A percentile compares a stretch with the other conserved stretches of the same genome.
These are phyloP conservation scores for Magallana ariakensis DNA, from an alignment of 1,140 invertebrate species.

Conservation along the genomic window DNA sequence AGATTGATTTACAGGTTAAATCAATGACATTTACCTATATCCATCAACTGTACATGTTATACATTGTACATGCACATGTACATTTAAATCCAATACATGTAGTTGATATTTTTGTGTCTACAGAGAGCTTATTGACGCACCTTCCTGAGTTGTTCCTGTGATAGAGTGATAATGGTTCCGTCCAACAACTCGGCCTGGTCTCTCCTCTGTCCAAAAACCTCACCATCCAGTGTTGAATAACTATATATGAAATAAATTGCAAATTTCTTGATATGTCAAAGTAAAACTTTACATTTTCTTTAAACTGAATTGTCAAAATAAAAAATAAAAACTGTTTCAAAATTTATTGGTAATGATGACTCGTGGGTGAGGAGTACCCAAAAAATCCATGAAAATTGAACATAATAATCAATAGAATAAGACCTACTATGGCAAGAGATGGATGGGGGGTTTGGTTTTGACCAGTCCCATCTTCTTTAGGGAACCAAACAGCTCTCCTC, in stretches of 20 bases:
- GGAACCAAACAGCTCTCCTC: constrained; percentile 94
- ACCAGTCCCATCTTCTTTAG: constrained; percentile 95
- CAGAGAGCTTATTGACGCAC: background rate
- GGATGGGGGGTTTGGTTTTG: constrained; percentile 83
- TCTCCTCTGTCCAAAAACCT: constrained; percentile 86
- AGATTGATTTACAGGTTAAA: background rate
- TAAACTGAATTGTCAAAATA: too few species aligned
- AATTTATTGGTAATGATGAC: too few species aligned
- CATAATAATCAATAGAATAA: too few species aligned
- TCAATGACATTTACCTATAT: background rate
- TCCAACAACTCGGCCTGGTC: constrained; percentile 91
- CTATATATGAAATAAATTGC: constrained; percentile 61
- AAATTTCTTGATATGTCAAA: background rate
- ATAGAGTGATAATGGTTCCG: constrained; percentile 89
- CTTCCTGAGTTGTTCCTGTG: constrained; percentile 86
- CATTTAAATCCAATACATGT: too few species aligned
- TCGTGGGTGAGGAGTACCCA: too few species aligned
- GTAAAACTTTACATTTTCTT: too few species aligned
- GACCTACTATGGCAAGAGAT: constrained; percentile 81
- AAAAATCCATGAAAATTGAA: too few species aligned
- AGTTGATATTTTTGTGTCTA: too few species aligned
- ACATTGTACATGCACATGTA: too few species aligned
- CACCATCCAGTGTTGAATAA: constrained; percentile 77
- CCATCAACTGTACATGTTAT: too few species aligned
- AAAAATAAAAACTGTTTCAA: too few species aligned